Conservation (phyloP, 2,888 invertebrate species). For the Amorpha juglandis region DNA sequence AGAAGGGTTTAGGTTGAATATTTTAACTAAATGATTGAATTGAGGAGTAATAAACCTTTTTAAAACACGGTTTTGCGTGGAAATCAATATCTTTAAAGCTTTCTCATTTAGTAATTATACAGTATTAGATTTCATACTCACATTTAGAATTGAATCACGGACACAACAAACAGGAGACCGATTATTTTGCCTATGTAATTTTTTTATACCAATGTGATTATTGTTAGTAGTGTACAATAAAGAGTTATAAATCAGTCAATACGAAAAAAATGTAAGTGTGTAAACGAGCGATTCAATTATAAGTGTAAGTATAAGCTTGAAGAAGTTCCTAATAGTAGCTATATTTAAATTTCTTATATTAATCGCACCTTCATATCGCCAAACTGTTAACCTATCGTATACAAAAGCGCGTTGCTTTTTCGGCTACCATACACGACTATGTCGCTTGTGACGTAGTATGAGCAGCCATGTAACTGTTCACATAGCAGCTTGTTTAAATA, state of each 20-base stretch:
- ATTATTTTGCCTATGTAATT: neutral
- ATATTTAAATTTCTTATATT: conserved; percentile 12
- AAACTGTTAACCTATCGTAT: conserved; percentile 36
- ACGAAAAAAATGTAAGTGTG: neutral
- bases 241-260: too few relatives aligned
- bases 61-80: neutral
- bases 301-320: conserved; percentile 16
- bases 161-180: too few relatives aligned
- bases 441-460: conserved; percentile 2
- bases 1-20: conserved; percentile 13
- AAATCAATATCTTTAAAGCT: conserved; percentile 22
- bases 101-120: conserved; percentile 14
- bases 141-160: neutral
- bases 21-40: neutral
- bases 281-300: neutral
- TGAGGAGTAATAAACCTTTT: neutral
- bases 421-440: conserved; percentile 17
- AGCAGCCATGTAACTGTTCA: conserved; percentile 16
- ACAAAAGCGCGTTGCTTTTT: conserved; percentile 35
- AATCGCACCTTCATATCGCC: conserved; percentile 6
- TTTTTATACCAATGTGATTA: too few relatives aligned
- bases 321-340: conserved; percentile 6
- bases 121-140: conserved; percentile 7
- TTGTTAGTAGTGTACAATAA: too few relatives aligned
- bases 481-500: neutral